Evolutionary conservation across 2,113 vertebrate genomes (phyloP), one percentile per base, ranked within the genome.

Genomic region (Hemicordylus capensis): DNA sequence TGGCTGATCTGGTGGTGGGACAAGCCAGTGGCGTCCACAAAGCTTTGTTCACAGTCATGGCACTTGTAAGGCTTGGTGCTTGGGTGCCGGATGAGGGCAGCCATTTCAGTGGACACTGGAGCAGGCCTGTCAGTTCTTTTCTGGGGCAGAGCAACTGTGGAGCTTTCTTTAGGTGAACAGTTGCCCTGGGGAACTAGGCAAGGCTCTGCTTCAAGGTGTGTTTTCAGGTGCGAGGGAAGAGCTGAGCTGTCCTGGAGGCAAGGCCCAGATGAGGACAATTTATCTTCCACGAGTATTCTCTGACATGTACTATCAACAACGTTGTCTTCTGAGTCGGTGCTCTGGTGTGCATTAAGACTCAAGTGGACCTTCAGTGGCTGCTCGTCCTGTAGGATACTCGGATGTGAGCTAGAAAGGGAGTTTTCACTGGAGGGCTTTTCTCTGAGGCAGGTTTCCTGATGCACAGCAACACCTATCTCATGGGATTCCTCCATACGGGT

Each of bases 51-150:
- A 0, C 84, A 85, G 76, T 72, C n/a, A 0, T 80, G 84, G 22
- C 84, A 85, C n/a, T 85, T 85, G 67, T 85, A 85, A 24, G 84
- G 84, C 34, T 73, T 85, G 67, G 76, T 48, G 76, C 84, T 80
- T 1, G 56, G 58, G 24, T 51, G 84, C n/a, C 46, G 84, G 66
- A 85, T 80, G 76, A 85, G 76, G 56, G 84, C 84, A 0, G 84
- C 77, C 84, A 85, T 85, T 85, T 80, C 84, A 0, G 84, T 80
- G 48, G 84, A 85, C 39, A 54, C 24, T 1, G 67, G 84, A 63
- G 76, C 22, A 8, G 84, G n/a, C 48, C 42, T 69, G 10, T 78
- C 75, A 7, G 66, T 5, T 39, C 42, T 80, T n/a, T 22, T 70
- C 24, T 28, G 76, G 31, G 44, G n/a, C 24, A 0, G 31, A 73